Conservation (phyloP, 2,113 vertebrate species). For the Bucco capensis region DNA sequence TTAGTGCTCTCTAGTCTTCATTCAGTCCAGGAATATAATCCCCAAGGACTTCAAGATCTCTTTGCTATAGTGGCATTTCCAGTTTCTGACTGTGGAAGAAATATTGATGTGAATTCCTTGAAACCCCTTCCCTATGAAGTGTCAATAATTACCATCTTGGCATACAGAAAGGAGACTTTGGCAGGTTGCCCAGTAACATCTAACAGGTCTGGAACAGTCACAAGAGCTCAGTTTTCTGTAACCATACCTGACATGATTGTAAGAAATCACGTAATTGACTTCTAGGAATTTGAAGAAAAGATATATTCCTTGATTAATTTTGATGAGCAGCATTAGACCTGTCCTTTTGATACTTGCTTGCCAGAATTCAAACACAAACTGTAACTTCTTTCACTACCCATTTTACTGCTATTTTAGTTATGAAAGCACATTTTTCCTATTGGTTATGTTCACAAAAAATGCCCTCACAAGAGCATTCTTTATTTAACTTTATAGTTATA, state of each 20-base stretch:
- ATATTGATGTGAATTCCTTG: constrained; percentile 72
- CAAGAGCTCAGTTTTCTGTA: constrained; percentile 74
- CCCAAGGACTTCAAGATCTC: constrained; percentile 47
- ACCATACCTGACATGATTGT: constrained; percentile 71
- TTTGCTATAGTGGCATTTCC: constrained; percentile 57
- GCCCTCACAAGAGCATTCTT: neutral
- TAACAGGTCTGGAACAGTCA: constrained; percentile 69
- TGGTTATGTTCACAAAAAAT: neutral
- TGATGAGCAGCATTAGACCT: neutral
- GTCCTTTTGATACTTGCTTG: neutral
- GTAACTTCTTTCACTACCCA: neutral
- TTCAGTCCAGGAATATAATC: constrained; percentile 29
- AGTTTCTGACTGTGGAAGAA: constrained; percentile 69
- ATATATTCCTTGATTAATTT: constrained; percentile 4
- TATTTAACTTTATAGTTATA: neutral
- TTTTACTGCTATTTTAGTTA: neutral
- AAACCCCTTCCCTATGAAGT: constrained; percentile 69
- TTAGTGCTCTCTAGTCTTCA: neutral
- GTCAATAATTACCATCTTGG: constrained; percentile 75
- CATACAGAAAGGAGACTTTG: constrained; percentile 69
- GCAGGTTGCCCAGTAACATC: constrained; percentile 71
- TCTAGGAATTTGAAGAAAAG: constrained; percentile 58
- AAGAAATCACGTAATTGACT: constrained; percentile 75
- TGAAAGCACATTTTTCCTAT: neutral
- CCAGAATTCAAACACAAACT: neutral